Percentiles rank a stretch among this genome's conserved stretches.
These are phyloP conservation scores for Mallotus villosus DNA, from an alignment of 2,797 vertebrate species.

Conservation along the genomic window DNA sequence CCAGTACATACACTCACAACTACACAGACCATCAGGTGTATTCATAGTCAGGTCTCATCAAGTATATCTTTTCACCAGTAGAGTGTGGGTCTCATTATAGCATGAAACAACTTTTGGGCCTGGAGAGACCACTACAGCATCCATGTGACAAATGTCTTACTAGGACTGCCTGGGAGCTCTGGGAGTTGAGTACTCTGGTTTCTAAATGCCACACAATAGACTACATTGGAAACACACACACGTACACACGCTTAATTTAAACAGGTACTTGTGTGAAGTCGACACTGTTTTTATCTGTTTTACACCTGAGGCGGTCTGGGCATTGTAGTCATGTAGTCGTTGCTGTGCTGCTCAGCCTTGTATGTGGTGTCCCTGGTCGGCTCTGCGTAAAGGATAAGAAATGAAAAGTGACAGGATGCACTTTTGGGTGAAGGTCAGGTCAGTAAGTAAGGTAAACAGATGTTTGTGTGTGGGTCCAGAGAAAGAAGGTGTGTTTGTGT, in stretches of 20 bases:
- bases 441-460: too few species aligned
- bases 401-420: too few species aligned
- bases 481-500: constrained; percentile 3
- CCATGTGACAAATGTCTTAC: not conserved
- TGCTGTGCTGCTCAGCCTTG: too few species aligned
- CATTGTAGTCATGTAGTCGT: too few species aligned
- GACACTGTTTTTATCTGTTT: not conserved
- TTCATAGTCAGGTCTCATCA: too few species aligned
- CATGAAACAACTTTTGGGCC: too few species aligned
- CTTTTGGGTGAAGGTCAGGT: too few species aligned
- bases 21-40: not conserved
- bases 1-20: not conserved
- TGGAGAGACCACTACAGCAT: not conserved
- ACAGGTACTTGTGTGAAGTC: not conserved
- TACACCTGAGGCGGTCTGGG: not conserved
- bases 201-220: not conserved
- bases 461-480: not conserved
- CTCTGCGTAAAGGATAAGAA: too few species aligned
- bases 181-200: not conserved
- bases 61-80: not conserved
- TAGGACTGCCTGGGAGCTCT: not conserved
- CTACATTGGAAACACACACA: constrained; percentile 16
- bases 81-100: too few species aligned
- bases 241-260: constrained; percentile 11
- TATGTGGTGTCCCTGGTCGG: too few species aligned